phyloP scores from a whole-genome alignment of 2,113 vertebrate genomes.

The Notothenia coriiceps region DNA sequence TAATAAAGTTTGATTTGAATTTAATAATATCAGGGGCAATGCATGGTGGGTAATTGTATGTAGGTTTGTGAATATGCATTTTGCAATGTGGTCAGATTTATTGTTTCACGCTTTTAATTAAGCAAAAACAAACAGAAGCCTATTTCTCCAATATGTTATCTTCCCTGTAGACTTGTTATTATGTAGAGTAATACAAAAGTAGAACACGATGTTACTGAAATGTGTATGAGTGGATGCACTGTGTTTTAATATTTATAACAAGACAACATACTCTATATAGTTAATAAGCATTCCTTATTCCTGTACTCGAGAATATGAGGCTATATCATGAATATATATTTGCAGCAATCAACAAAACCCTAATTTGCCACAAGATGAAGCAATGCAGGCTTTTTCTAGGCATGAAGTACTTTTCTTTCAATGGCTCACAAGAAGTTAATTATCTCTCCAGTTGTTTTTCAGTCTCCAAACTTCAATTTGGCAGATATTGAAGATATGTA shows the following conservation, averaged over 20 bases:
- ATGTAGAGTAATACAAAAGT: background rate
- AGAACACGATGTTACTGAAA: constrained; percentile 30
- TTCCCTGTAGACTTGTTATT: constrained; percentile 25
- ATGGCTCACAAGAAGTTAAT: background rate
- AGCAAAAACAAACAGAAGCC: constrained; percentile 3
- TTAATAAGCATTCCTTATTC: constrained; percentile 43
- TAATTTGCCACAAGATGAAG: constrained; percentile 38
- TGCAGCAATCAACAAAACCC: constrained; percentile 28
- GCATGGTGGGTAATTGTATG: background rate
- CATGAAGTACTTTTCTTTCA: background rate
- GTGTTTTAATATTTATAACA: constrained; percentile 25
- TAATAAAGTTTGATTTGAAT: too few relatives aligned
- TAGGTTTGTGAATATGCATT: background rate
- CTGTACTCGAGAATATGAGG: background rate
- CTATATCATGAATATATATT: constrained; percentile 1
- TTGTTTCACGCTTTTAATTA: constrained; percentile 14
- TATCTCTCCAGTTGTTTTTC: background rate
- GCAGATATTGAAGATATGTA: background rate
- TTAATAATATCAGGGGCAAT: background rate
- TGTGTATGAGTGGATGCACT: constrained; percentile 11
- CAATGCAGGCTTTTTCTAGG: background rate
- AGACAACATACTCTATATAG: background rate
- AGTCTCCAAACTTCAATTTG: background rate
- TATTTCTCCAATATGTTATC: constrained; percentile 4
- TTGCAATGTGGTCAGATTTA: constrained; percentile 3